These are phyloP conservation scores for Spatulosminthurus flaviceps DNA, from an alignment of 2,888 invertebrate species.

Conservation along the genomic window DNA sequence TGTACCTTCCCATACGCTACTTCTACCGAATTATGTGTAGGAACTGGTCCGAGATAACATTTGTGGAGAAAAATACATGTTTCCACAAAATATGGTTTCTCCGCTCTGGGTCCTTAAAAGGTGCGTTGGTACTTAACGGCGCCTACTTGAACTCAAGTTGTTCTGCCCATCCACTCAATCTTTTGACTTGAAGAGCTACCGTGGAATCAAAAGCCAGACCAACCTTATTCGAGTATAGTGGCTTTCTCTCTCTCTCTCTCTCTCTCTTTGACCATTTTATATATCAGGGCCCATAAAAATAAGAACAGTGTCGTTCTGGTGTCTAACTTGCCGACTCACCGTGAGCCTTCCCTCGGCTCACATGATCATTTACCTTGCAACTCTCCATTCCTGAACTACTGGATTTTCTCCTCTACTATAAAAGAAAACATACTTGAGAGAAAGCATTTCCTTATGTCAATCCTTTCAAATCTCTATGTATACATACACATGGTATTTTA, in stretches of 20 bases:
- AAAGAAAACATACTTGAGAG: too few relatives aligned
- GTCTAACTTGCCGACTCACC: neutral
- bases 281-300: neutral
- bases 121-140: slow-evolving; percentile 15
- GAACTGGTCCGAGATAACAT: neutral
- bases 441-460: too few relatives aligned
- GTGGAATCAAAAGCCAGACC: neutral
- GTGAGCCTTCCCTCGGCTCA: neutral
- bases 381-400: too few relatives aligned
- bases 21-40: too few relatives aligned
- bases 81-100: neutral
- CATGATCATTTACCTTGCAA: neutral
- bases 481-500: too few relatives aligned
- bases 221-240: neutral
- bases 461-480: too few relatives aligned
- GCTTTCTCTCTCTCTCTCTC: too few relatives aligned
- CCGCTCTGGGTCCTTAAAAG: neutral
- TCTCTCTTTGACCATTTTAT: slow-evolving; percentile 10
- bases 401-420: too few relatives aligned
- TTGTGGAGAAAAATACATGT: neutral
- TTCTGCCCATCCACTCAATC: slow-evolving; percentile 25
- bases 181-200: neutral
- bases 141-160: slow-evolving; percentile 30
- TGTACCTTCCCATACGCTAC: too few relatives aligned
- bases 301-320: neutral